phyloP scores from a whole-genome alignment of 2,888 invertebrate genomes.

The Glyphotaelius pellucidus region DNA sequence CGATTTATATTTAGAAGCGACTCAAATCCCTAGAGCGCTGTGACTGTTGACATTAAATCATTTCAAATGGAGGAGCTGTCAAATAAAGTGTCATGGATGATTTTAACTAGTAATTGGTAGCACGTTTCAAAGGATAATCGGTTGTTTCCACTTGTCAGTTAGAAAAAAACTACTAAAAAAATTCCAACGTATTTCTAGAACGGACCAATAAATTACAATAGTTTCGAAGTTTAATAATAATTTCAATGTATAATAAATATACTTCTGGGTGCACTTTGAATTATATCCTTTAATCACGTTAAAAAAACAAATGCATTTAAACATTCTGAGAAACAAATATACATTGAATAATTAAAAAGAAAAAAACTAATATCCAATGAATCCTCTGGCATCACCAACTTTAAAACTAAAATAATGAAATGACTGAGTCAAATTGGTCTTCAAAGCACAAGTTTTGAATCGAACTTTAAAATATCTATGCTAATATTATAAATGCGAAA shows the following conservation, averaged over 20 bases:
- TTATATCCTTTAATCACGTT: too few relatives aligned
- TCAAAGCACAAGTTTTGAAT: too few relatives aligned
- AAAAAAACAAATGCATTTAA: too few relatives aligned
- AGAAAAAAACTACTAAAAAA: slow-evolving; percentile 17
- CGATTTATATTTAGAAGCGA: slow-evolving; percentile 37
- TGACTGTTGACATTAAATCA: slow-evolving; percentile 61
- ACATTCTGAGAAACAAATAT: too few relatives aligned
- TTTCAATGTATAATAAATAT: neutral
- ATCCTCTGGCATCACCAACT: too few relatives aligned
- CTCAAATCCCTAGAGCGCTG: neutral
- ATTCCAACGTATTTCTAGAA: neutral
- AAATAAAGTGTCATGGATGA: slow-evolving; percentile 63
- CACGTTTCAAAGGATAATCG: slow-evolving; percentile 62
- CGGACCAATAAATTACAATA: neutral
- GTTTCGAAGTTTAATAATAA: neutral
- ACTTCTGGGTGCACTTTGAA: too few relatives aligned
- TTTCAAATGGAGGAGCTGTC: slow-evolving; percentile 60
- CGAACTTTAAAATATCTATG: too few relatives aligned
- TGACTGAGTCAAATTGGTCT: too few relatives aligned
- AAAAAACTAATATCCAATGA: too few relatives aligned
- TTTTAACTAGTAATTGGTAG: slow-evolving; percentile 66
- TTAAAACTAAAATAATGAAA: too few relatives aligned
- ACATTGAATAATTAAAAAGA: too few relatives aligned
- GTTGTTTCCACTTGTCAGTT: slow-evolving; percentile 49
- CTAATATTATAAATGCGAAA: too few relatives aligned